Evolutionary conservation across 2,797 vertebrate genomes (phyloP), one percentile per base, ranked within the genome.

Genomic region (Tolypeutes matacus): DNA sequence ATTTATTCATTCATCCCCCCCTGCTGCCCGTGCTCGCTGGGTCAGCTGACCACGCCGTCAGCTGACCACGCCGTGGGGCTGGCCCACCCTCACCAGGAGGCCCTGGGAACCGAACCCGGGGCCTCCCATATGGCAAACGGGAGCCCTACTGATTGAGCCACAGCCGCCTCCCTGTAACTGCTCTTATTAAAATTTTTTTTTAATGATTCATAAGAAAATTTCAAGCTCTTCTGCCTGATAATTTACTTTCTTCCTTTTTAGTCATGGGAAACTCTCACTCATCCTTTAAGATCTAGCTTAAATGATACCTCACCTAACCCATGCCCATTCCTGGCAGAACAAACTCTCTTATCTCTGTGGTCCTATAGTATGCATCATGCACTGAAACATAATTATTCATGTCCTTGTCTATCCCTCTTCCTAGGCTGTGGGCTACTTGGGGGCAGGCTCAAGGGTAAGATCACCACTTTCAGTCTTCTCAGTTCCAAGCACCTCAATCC

Each of bases 191-290:
- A 93, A 87, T 31, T 17, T 15, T 51, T 51, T 53, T 56, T 20
- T 20, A 56, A 6, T 87, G 85, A 96, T 81, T 95, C 80, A 92
- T 29, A 56, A 94, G 78, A 83, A 70, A 72, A 81, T 91, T 89
- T 91, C 23, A 77, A 90, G 78, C 25, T n/a, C 60, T 90, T 97
- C 65, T 85, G 62, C 27, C 31, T 83, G 49, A 92, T 49, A 77
- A 77, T 69, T 76, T 70, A 69, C 3, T 31, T 90, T 87, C 77
- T 36, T 36, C 60, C 36, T 89, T 85, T 83, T 42, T 73, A 46
- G 93, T 82, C 64, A 64, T 73, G 64, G 49, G 42, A 53, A 84
- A 72, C 12, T 77, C 62, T 46, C 80, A 70, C 14, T 76, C 36
- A 20, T 94, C 34, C 46, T 93, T 75, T 86, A 75, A 89, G 64